Evolutionary conservation across 2,113 vertebrate genomes (phyloP), one percentile per base, ranked within the genome.

Genomic region (Xyrauchen texanus): DNA sequence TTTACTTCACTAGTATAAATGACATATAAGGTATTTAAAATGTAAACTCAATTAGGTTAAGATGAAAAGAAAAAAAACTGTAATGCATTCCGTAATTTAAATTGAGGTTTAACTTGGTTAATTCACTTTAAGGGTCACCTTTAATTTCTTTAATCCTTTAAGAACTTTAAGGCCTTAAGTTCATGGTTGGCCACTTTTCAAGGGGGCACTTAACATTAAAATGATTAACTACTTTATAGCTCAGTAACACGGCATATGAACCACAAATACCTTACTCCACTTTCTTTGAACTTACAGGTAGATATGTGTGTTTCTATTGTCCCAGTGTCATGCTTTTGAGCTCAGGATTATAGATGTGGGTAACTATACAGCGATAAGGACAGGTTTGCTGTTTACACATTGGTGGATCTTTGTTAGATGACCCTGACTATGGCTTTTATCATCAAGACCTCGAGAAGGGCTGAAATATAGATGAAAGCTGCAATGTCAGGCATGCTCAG

Each of bases 221-320:
- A n/a, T 47, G 21, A 34, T 34, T 47, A 62, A 71, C 65, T 49
- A 74, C 12, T 67, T 78, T 70, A 47, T 69, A 44, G 58, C 46
- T 51, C n/a, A 15, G n/a, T 10, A 4, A 21, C 21, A 15, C 34
- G 58, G 16, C 55, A 67, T 46, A 34, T 45, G 63, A 73, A 21
- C 64, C 15, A 49, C 42, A 34, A 68, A 45, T 73, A 11, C n/a
- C 49, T 63, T 16, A 1, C 8, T 61, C 44, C 51, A 52, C 12
- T 55, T 6, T n/a, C 69, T 68, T 2, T 12, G 45, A 9, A 8
- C 21, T 34, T 60, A 51, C 64, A 68, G 70, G 65, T 61, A 69
- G 71, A 55, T 21, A 42, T 49, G 12, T 79, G 3, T 79, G 84
- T 76, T 68, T 51, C 16, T 44, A 65, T 79, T 83, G 72, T 79